Evolutionary conservation across 2,888 invertebrate species (phyloP).

Genomic region (Apamea crenata): DNA sequence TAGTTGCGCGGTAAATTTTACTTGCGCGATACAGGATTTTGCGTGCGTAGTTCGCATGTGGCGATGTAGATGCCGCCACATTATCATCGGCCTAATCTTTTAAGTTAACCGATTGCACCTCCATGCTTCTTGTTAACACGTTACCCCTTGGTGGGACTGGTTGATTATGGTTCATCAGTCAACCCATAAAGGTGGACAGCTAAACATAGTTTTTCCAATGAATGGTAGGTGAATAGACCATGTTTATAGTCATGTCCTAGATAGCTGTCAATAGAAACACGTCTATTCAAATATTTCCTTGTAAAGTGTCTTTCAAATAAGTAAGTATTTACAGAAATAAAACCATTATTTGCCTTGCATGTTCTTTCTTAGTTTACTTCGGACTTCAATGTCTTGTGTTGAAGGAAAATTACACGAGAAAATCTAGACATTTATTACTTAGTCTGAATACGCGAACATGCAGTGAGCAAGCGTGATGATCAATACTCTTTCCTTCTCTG

Average conservation of each 20-base stretch:
- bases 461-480: no score
- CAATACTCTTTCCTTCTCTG: no score
- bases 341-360: neutral
- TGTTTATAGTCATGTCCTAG: neutral
- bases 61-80: no score
- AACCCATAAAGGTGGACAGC: neutral
- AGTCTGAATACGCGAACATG: neutral
- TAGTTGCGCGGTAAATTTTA: no score
- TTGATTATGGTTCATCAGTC: neutral
- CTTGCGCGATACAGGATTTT: no score
- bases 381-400: neutral
- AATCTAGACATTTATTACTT: neutral
- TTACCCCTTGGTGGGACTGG: no score
- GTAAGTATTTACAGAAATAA: neutral
- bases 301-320: conserved; percentile 8
- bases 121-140: no score
- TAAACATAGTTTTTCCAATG: neutral
- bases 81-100: no score
- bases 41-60: no score
- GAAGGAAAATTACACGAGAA: neutral
- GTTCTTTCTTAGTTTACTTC: neutral
- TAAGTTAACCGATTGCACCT: no score
- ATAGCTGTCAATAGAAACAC: conserved; percentile 13
- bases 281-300: conserved; percentile 11
- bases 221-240: neutral